These are phyloP conservation scores for Tupaia chinensis DNA, from an alignment of 2,113 vertebrate species.

Conservation along the genomic window DNA sequence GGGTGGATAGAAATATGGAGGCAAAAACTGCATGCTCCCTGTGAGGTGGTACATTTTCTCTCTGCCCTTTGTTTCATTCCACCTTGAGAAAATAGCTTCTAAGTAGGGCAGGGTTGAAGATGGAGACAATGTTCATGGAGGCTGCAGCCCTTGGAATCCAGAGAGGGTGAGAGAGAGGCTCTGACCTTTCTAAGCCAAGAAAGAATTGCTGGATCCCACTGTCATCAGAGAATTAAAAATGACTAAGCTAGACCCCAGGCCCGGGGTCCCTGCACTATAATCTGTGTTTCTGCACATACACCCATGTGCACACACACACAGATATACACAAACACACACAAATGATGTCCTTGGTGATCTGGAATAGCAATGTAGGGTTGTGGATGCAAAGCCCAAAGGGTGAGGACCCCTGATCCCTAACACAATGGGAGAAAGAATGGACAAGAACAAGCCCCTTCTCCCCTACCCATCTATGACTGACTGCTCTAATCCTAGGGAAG, in stretches of 20 bases:
- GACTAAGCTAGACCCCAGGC: background rate
- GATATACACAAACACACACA: background rate
- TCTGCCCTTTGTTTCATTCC: background rate
- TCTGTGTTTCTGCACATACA: background rate
- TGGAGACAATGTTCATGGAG: background rate
- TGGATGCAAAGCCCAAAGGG: background rate
- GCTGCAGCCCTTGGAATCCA: background rate
- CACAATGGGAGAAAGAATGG: background rate
- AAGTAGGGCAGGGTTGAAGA: background rate
- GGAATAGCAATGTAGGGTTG: background rate
- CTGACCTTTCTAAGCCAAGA: background rate
- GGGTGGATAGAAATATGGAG: background rate
- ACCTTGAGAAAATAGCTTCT: background rate
- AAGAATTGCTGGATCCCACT: background rate
- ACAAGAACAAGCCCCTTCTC: background rate
- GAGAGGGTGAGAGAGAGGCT: background rate
- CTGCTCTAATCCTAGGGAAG: background rate
- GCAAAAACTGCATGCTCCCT: rapidly evolving
- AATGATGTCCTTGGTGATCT: background rate
- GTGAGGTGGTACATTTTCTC: background rate
- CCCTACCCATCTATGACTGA: background rate
- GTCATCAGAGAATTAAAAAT: background rate
- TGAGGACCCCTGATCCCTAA: no score
- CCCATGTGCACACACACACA: background rate
- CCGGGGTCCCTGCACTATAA: background rate